These are phyloP conservation scores for Phortica magna DNA, from an alignment of 2,888 invertebrate genomes.

Conservation along the genomic window DNA sequence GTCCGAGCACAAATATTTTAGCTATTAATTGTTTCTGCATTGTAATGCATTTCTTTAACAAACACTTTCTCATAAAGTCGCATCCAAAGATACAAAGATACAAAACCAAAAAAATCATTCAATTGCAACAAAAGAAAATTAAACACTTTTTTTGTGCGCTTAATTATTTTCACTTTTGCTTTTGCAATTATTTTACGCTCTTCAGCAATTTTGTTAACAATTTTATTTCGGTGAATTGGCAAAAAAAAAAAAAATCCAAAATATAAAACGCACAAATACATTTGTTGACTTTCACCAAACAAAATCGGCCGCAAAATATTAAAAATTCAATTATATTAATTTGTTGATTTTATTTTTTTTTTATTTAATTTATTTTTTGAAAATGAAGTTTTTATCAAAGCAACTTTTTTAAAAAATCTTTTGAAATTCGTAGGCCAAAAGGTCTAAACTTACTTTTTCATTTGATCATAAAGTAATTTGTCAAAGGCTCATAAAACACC, in stretches of 20 bases:
- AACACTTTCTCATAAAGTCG: slow-evolving; percentile 57
- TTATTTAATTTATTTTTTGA: no score
- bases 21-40: slow-evolving; percentile 56
- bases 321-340: slow-evolving; percentile 6
- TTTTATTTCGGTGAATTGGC: slow-evolving; percentile 15
- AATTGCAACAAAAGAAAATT: slow-evolving; percentile 22
- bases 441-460: no score
- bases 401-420: no score
- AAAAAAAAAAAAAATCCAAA: not conserved
- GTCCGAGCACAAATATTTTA: slow-evolving; percentile 40
- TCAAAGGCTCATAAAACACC: no score
- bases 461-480: no score
- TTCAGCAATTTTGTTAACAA: slow-evolving; percentile 10
- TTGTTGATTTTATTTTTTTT: not conserved
- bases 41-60: slow-evolving; percentile 61
- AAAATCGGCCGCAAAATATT: slow-evolving; percentile 35
- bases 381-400: no score
- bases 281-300: slow-evolving; percentile 10
- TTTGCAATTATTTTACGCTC: not conserved
- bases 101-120: not conserved
- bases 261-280: not conserved
- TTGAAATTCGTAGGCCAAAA: no score
- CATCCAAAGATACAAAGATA: not conserved
- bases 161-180: not conserved
- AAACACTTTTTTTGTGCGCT: slow-evolving; percentile 12